Evolutionary conservation across 2,888 invertebrate genomes (phyloP).

Genomic region (Limnephilus rhombicus): DNA sequence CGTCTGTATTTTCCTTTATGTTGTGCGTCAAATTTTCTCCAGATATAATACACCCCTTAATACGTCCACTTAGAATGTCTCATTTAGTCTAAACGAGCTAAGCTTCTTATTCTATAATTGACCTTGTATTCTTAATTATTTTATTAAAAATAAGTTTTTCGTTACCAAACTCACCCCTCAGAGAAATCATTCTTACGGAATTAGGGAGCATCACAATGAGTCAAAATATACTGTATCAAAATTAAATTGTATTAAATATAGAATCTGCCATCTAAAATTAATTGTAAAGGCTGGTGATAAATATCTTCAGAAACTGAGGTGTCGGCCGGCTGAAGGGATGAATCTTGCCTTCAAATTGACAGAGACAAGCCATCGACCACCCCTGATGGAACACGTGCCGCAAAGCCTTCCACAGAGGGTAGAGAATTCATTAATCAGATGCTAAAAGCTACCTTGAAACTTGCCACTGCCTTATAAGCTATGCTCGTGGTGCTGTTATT

Average conservation of each 20-base stretch:
- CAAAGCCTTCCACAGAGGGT: conserved; percentile 23
- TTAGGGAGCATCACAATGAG: too few species aligned
- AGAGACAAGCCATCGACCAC: conserved; percentile 43
- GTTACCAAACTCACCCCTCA: too few species aligned
- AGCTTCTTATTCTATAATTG: too few species aligned
- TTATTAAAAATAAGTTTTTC: too few species aligned
- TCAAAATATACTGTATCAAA: too few species aligned
- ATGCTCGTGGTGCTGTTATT: neutral
- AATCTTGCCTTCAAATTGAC: neutral
- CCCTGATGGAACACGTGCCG: conserved; percentile 28
- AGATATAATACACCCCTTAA: too few species aligned
- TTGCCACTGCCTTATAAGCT: conserved; percentile 19
- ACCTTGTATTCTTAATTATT: too few species aligned
- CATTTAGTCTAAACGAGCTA: too few species aligned
- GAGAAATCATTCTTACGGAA: too few species aligned
- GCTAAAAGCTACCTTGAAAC: conserved; percentile 3
- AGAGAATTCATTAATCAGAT: conserved; percentile 51
- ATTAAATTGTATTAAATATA: neutral
- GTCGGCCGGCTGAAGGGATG: neutral
- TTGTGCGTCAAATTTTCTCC: too few species aligned
- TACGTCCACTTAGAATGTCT: too few species aligned
- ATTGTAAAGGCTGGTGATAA: neutral
- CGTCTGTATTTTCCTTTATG: too few species aligned
- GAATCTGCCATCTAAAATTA: neutral
- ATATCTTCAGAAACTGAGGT: neutral